These are phyloP conservation scores for Ephestia elutella DNA, from an alignment of 1,140 invertebrate genomes.

Conservation along the genomic window DNA sequence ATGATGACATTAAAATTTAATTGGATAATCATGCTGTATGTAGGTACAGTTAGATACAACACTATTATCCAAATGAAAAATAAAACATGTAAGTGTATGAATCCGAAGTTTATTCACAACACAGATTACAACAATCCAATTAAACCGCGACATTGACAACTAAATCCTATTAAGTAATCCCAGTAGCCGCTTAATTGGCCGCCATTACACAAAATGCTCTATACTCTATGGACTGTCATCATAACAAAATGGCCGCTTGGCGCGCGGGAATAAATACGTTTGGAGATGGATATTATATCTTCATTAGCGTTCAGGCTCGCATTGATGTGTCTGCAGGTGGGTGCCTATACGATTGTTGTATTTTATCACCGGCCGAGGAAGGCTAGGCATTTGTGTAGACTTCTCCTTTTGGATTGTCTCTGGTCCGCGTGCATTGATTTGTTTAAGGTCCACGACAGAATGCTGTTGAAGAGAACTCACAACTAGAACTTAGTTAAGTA, in stretches of 20 bases:
- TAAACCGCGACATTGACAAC: slow-evolving; percentile 64
- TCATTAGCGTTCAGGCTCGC: slow-evolving; percentile 59
- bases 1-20: background rate
- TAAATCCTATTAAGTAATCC: slow-evolving; percentile 63
- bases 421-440: slow-evolving; percentile 30
- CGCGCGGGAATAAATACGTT: slow-evolving; percentile 61
- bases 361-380: slow-evolving; percentile 52
- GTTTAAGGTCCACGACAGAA: background rate
- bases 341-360: slow-evolving; percentile 60
- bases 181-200: slow-evolving; percentile 55
- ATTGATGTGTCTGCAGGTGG: slow-evolving; percentile 61
- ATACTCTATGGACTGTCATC: slow-evolving; percentile 52
- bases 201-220: slow-evolving; percentile 50
- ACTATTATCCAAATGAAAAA: background rate
- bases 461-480: background rate
- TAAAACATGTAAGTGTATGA: background rate
- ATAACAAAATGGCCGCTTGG: slow-evolving; percentile 51
- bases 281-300: slow-evolving; percentile 67
- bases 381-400: slow-evolving; percentile 35
- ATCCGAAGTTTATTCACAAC: slow-evolving; percentile 32
- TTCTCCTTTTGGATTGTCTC: slow-evolving; percentile 46
- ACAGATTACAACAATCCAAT: slow-evolving; percentile 65
- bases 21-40: background rate
- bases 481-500: too few relatives aligned
- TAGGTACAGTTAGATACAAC: background rate